Evolutionary conservation across 2,888 invertebrate species (phyloP), one percentile per base, ranked within the genome.

Genomic region (Megalurothrips usitatus): DNA sequence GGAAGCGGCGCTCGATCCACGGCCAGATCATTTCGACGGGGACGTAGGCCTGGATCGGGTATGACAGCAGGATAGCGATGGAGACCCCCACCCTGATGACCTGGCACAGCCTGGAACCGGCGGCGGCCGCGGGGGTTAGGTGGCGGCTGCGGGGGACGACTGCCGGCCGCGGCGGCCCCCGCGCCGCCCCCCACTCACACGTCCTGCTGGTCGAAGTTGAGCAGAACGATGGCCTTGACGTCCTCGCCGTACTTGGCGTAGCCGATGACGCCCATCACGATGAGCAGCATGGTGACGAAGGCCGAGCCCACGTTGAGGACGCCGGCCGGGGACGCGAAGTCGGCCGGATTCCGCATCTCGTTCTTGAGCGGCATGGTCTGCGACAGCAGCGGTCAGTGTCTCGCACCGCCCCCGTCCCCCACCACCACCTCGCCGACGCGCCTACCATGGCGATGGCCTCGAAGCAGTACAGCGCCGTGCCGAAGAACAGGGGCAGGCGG

Each of bases 381-480:
- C 26, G 23, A 4, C 34, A 43, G 34, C n/a, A n/a, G n/a, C n/a
- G n/a, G n/a, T n/a, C n/a, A n/a, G n/a, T n/a, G n/a, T n/a, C n/a
- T n/a, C n/a, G n/a, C n/a, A n/a, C n/a, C n/a, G n/a, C n/a, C n/a
- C n/a, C n/a, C n/a, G n/a, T n/a, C n/a, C n/a, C n/a, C n/a, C n/a
- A n/a, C 78, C 47, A 82, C 34, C 79, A 87, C 90, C n/a, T n/a
- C n/a, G n/a, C n/a, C n/a, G n/a, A n/a, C n/a, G n/a, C n/a, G n/a
- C n/a, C 91, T 86, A 94, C 95, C 90, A 96, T 87, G 81, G 95
- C 95, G 84, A 99, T 98, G 83, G 98, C 99, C 89, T 99, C 99
- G 86, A 98, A 99, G 6, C 98, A 95, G 87, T 96, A 99, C 81
- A 99, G 92, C 43, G 96, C 96, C 0, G 98, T 98, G 79, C 98